Conservation (phyloP, 2,797 vertebrate species). For the Aeoliscus strigatus region DNA sequence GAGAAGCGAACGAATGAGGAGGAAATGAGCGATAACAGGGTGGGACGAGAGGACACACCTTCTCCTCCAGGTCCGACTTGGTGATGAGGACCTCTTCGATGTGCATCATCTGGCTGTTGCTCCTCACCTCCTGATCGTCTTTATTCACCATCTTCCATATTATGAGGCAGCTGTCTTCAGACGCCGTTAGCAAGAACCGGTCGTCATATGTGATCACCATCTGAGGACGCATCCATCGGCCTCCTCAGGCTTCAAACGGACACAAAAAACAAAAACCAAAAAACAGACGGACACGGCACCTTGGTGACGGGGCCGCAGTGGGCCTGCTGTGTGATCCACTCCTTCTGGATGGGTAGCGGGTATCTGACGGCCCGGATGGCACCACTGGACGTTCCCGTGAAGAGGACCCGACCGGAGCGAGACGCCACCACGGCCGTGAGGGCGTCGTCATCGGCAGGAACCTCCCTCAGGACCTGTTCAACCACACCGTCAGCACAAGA, state of each 20-base stretch:
- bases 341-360: conserved; percentile 79
- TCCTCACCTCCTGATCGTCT: conserved; percentile 75
- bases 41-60: conserved; percentile 77
- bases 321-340: conserved; percentile 85
- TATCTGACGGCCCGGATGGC: conserved; percentile 85
- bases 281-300: conserved; percentile 57
- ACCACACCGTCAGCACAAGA: neutral
- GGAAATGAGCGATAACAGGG: neutral
- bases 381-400: conserved; percentile 84
- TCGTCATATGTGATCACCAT: conserved; percentile 86
- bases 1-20: too few species aligned
- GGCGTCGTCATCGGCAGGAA: conserved; percentile 71
- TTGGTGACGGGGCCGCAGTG: conserved; percentile 85
- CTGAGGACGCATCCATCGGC: conserved; percentile 58
- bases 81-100: conserved; percentile 90
- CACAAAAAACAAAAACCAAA: too few species aligned
- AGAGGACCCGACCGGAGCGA: conserved; percentile 80
- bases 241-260: too few species aligned
- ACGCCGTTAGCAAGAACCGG: conserved; percentile 81
- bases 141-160: conserved; percentile 88
- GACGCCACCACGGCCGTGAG: conserved; percentile 82
- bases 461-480: conserved; percentile 81
- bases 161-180: conserved; percentile 85
- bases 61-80: conserved; percentile 88
- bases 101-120: conserved; percentile 76